phyloP scores from a whole-genome alignment of 37 sponge, comb jelly and placozoan genomes.

The Spongilla lacustris region DNA sequence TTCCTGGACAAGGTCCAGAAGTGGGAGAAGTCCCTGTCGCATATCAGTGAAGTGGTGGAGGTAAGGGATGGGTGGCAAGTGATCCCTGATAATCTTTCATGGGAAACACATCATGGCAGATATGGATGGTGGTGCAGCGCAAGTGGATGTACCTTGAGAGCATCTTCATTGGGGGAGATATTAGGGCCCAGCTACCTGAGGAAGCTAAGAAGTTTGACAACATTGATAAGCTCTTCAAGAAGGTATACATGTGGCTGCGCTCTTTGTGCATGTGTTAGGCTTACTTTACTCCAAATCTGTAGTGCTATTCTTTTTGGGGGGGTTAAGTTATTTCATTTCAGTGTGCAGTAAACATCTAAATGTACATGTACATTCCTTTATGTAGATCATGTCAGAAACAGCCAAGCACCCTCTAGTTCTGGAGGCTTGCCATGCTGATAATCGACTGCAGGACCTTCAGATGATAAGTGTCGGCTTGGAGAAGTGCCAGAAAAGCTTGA shows the following conservation, averaged over 20 bases:
- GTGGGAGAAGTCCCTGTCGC: slow-evolving; percentile 99
- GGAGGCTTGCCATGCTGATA: slow-evolving; percentile 90
- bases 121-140: slow-evolving; percentile 99
- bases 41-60: slow-evolving; percentile 99
- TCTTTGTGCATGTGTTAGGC: not conserved
- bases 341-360: too few species aligned
- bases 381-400: slow-evolving; percentile 95
- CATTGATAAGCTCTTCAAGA: slow-evolving; percentile 98
- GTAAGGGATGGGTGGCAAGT: slow-evolving; percentile 27
- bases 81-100: not conserved
- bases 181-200: slow-evolving; percentile 96
- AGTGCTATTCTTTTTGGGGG: not conserved
- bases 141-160: slow-evolving; percentile 99
- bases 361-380: not conserved
- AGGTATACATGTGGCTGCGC: slow-evolving; percentile 41
- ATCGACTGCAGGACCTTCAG: slow-evolving; percentile 91
- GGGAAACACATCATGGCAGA: slow-evolving; percentile 15
- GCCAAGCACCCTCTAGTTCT: slow-evolving; percentile 88
- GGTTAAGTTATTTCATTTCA: not conserved
- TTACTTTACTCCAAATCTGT: too few species aligned
- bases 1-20: slow-evolving; percentile 97
- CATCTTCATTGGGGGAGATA: slow-evolving; percentile 99
- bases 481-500: slow-evolving; percentile 96
- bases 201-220: slow-evolving; percentile 99
- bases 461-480: slow-evolving; percentile 89